phyloP scores from a whole-genome alignment of 2,888 invertebrate species.

The Agriopis aurantiaria region DNA sequence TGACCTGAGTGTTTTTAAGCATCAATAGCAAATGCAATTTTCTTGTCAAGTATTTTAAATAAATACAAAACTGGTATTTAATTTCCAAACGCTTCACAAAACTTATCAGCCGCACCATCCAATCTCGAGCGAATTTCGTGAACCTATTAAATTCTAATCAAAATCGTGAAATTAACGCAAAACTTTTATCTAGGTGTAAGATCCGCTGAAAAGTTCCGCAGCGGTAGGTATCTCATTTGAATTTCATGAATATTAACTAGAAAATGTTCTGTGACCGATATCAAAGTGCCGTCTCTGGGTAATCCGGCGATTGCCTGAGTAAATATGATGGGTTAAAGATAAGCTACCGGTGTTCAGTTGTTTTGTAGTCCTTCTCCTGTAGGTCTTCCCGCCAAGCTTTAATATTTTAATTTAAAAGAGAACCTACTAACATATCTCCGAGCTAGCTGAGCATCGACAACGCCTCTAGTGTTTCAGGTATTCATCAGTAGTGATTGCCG shows the following conservation, averaged over 20 bases:
- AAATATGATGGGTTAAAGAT: slow-evolving; percentile 25
- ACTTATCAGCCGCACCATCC: slow-evolving; percentile 24
- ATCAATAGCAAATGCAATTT: no score
- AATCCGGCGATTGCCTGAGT: slow-evolving; percentile 23
- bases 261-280: slow-evolving; percentile 39
- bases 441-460: no score
- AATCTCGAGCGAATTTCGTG: slow-evolving; percentile 44
- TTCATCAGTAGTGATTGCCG: no score
- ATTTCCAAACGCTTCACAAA: slow-evolving; percentile 16
- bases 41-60: neutral
- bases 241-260: slow-evolving; percentile 70
- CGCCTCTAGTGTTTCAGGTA: no score
- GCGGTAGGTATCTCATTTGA: slow-evolving; percentile 63
- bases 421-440: no score
- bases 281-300: slow-evolving; percentile 29
- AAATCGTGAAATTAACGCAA: slow-evolving; percentile 54
- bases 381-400: no score
- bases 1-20: no score
- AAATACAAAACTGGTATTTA: slow-evolving; percentile 14
- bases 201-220: slow-evolving; percentile 33
- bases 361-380: neutral
- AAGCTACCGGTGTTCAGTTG: slow-evolving; percentile 12
- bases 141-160: slow-evolving; percentile 57
- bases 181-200: slow-evolving; percentile 54
- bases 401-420: no score